A percentile compares a stretch with the other conserved stretches of the same genome.
phyloP scores from a whole-genome alignment of 2,113 vertebrate genomes.

The Athene noctua region DNA sequence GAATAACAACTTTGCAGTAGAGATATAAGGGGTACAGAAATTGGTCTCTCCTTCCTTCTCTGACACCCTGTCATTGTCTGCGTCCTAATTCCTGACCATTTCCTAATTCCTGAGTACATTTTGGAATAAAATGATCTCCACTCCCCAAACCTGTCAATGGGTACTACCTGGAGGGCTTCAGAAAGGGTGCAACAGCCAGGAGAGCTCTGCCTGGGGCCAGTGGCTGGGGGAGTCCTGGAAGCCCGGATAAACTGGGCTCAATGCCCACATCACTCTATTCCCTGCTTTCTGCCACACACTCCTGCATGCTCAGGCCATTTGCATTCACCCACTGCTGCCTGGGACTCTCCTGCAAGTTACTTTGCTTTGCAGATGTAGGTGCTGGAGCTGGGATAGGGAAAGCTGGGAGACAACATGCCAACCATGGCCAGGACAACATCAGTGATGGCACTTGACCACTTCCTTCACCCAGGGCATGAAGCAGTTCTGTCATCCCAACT shows the following conservation, averaged over 20 bases:
- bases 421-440: neutral
- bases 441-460: neutral
- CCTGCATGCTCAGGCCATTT: neutral
- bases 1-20: neutral
- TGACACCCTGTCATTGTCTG: neutral
- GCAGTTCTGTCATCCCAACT: neutral
- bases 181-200: neutral
- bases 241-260: neutral
- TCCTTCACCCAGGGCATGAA: neutral
- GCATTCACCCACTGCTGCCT: neutral
- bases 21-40: neutral
- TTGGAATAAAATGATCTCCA: neutral
- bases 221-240: rapidly evolving
- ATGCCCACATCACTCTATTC: neutral
- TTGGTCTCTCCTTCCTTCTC: neutral
- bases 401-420: neutral
- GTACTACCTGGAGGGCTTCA: neutral
- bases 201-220: neutral
- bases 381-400: neutral
- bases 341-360: no score
- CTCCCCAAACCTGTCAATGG: neutral
- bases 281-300: neutral
- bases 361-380: neutral
- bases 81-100: rapidly evolving
- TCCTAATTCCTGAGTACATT: neutral